Evolutionary conservation across 1,140 invertebrate species (phyloP).

Genomic region (Bombus picipes): DNA sequence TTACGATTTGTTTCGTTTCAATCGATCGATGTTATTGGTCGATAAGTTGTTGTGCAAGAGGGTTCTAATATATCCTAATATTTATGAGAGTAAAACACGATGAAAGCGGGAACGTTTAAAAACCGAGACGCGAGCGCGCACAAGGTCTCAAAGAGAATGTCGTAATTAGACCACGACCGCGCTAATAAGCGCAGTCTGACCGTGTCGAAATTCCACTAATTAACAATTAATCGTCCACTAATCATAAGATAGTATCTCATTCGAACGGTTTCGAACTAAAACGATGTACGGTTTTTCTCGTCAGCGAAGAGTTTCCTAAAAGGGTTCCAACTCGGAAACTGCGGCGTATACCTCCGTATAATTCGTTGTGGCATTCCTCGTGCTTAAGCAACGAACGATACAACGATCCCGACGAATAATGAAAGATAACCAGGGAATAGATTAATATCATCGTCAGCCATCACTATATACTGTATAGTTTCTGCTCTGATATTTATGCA

Average conservation of each 20-base stretch:
- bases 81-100: neutral
- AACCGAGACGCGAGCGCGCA: neutral
- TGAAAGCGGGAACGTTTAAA: slow-evolving; percentile 14
- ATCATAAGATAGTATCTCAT: slow-evolving; percentile 51
- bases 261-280: slow-evolving; percentile 30
- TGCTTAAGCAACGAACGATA: slow-evolving; percentile 13
- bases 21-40: too few species aligned
- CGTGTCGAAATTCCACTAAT: slow-evolving; percentile 70
- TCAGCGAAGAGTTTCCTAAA: neutral
- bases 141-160: slow-evolving; percentile 45
- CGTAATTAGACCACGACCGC: slow-evolving; percentile 77
- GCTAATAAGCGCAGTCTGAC: slow-evolving; percentile 75
- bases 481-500: slow-evolving; percentile 49
- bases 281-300: neutral
- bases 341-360: neutral
- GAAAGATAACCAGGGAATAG: slow-evolving; percentile 16
- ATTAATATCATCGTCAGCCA: slow-evolving; percentile 30
- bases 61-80: too few species aligned
- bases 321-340: neutral
- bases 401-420: slow-evolving; percentile 21
- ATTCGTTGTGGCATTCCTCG: slow-evolving; percentile 2
- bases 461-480: slow-evolving; percentile 21
- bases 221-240: slow-evolving; percentile 67
- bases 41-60: too few species aligned
- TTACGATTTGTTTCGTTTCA: too few species aligned